Percentiles rank a stretch among this genome's conserved stretches.
Conservation (phyloP, 1,140 invertebrate species). For the Drosophila prosaltans region DNA sequence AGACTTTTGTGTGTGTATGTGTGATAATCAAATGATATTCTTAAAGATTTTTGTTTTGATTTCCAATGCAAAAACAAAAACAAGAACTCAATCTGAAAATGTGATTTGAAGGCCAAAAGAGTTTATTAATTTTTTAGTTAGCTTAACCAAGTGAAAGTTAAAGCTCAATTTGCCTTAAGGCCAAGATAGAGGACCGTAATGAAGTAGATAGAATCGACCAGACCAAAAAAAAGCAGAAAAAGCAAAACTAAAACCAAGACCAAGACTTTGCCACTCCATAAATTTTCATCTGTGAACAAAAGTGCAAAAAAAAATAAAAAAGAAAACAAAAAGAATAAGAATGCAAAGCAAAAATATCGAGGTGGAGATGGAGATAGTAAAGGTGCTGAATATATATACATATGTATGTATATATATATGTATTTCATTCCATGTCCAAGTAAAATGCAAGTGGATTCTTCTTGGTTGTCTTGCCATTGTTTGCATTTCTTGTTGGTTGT, state of each 20-base stretch:
- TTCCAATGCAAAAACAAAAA: no score
- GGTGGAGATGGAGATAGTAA: not conserved
- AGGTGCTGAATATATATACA: not conserved
- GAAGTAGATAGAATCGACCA: not conserved
- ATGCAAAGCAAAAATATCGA: no score
- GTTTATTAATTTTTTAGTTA: no score
- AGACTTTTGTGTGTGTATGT: no score
- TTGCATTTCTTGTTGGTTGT: slow-evolving; percentile 5
- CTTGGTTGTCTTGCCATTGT: slow-evolving; percentile 28
- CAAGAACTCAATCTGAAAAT: no score
- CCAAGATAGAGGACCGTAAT: slow-evolving; percentile 14
- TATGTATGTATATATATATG: not conserved
- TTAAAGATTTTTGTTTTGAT: no score
- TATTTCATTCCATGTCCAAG: slow-evolving; percentile 28
- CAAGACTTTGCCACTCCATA: slow-evolving; percentile 61
- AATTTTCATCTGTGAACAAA: slow-evolving; percentile 48
- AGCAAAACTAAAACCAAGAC: slow-evolving; percentile 11
- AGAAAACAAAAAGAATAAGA: not conserved
- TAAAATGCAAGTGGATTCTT: slow-evolving; percentile 46
- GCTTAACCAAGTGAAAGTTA: no score
- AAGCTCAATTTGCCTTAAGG: not conserved
- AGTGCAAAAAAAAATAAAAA: not conserved
- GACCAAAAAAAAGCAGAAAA: not conserved
- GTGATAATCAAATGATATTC: no score
- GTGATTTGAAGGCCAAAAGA: no score